Percentiles rank a stretch among this genome's conserved stretches.
phyloP scores from a whole-genome alignment of 2,113 vertebrate genomes.

The Nothocercus nigrocapillus region DNA sequence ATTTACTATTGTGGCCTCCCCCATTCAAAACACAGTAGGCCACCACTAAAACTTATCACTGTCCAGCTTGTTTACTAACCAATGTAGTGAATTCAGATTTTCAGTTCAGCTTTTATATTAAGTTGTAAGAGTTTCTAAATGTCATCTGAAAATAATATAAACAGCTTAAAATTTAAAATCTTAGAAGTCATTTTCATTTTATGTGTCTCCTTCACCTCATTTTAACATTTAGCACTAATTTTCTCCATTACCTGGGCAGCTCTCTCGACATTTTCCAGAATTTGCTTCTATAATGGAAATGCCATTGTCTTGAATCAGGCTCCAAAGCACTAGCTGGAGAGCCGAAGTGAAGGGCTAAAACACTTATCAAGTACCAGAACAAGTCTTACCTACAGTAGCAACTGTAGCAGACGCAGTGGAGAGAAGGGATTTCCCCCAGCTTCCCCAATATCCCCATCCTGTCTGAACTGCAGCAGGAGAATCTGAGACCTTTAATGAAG shows the following conservation, averaged over 20 bases:
- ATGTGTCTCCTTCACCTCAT: not conserved
- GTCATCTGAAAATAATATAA: not conserved
- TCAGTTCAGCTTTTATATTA: not conserved
- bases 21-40: not conserved
- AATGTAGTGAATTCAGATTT: not conserved
- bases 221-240: not conserved
- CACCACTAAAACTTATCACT: not conserved
- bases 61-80: not conserved
- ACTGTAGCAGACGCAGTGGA: conserved; percentile 94
- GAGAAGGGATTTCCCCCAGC: conserved; percentile 94
- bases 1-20: not conserved
- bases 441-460: conserved; percentile 96
- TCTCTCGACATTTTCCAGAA: conserved; percentile 18
- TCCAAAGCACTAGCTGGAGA: not conserved
- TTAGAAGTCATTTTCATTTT: not conserved
- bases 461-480: conserved; percentile 78
- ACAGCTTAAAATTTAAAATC: not conserved
- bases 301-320: not conserved
- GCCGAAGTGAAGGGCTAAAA: not conserved
- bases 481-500: conserved; percentile 67
- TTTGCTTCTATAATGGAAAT: not conserved
- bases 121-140: not conserved
- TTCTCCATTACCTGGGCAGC: not conserved
- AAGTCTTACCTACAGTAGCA: conserved; percentile 90
- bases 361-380: not conserved